Evolutionary conservation across 1,140 invertebrate genomes (phyloP).

Genomic region (Heterodera schachtii): DNA sequence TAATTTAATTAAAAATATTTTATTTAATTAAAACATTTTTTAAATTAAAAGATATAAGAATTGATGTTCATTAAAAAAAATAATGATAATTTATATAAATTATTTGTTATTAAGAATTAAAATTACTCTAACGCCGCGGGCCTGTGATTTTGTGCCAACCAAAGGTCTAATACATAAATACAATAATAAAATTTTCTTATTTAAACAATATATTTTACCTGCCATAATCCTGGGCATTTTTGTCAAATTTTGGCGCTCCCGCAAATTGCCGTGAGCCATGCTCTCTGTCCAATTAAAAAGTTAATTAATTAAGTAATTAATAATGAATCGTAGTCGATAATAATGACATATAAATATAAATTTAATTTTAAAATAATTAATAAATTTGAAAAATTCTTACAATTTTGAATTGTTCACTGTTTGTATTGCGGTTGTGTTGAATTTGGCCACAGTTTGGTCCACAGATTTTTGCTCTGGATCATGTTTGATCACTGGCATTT

Average conservation of each 20-base stretch:
- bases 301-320: too few species aligned
- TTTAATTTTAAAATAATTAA: neutral
- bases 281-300: neutral
- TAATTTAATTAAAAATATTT: too few species aligned
- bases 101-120: neutral
- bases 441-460: slow-evolving; percentile 1
- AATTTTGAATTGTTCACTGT: neutral
- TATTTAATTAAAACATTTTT: neutral
- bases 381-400: neutral
- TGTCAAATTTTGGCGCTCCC: slow-evolving; percentile 32
- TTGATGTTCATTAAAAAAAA: too few species aligned
- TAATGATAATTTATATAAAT: neutral
- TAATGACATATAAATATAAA: too few species aligned
- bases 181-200: neutral
- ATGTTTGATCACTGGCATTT: neutral
- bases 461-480: neutral
- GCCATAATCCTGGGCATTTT: slow-evolving; percentile 38
- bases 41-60: too few species aligned
- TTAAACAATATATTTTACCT: neutral
- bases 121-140: slow-evolving; percentile 27
- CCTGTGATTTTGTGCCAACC: slow-evolving; percentile 36
- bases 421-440: neutral
- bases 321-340: too few species aligned
- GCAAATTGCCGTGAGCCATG: slow-evolving; percentile 10
- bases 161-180: neutral